These are phyloP conservation scores for Naja naja DNA, from an alignment of 2,113 vertebrate genomes.

Conservation along the genomic window DNA sequence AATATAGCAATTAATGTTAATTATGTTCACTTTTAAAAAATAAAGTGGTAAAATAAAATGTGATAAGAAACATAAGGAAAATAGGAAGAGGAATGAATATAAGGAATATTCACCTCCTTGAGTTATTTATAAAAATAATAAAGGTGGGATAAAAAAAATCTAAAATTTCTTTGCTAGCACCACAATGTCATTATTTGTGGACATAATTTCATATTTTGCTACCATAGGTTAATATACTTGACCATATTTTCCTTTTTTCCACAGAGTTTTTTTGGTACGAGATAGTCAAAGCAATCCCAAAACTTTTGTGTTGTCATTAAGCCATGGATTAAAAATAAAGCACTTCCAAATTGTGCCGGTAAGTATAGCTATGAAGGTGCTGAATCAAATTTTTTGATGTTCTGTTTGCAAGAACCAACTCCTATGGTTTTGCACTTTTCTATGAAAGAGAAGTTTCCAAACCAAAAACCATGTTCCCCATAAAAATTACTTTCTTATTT, in stretches of 20 bases:
- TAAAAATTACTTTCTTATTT: background rate
- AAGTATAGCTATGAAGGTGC: constrained; percentile 69
- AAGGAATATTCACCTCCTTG: background rate
- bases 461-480: background rate
- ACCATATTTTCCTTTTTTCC: constrained; percentile 50
- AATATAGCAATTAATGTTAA: constrained; percentile 1
- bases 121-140: background rate
- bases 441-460: background rate
- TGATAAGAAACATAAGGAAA: background rate
- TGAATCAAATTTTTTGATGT: background rate
- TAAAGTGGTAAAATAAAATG: constrained; percentile 15
- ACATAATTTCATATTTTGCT: constrained; percentile 21
- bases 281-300: constrained; percentile 98
- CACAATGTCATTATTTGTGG: background rate
- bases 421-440: background rate
- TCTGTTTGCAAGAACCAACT: background rate
- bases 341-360: constrained; percentile 98
- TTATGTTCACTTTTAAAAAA: background rate
- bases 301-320: constrained; percentile 94
- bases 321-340: constrained; percentile 94
- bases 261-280: constrained; percentile 92
- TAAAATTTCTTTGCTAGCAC: background rate
- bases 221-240: constrained; percentile 32
- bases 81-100: background rate
- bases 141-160: background rate